Evolutionary conservation across 1,140 invertebrate genomes (phyloP).

Genomic region (Campoletis sonorensis): DNA sequence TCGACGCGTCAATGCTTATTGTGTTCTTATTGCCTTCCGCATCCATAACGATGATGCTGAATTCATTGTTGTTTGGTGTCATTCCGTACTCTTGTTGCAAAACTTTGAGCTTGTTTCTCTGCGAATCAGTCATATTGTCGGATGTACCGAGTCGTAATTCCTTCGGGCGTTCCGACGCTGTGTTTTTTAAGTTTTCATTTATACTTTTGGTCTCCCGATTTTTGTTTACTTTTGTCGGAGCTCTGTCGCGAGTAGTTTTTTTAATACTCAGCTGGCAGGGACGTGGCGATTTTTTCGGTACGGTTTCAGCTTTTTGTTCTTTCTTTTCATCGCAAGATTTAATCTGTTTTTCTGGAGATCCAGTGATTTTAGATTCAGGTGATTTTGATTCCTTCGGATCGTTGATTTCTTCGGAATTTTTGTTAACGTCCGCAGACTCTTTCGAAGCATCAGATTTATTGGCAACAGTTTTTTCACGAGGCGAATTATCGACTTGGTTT

Average conservation of each 20-base stretch:
- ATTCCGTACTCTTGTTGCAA: conserved; percentile 64
- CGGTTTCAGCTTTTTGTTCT: conserved; percentile 1
- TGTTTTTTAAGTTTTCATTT: conserved; percentile 39
- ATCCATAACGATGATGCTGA: conserved; percentile 48
- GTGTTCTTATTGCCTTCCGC: conserved; percentile 41
- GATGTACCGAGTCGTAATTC: conserved; percentile 56
- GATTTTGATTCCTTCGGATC: background rate
- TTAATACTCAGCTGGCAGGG: conserved; percentile 62
- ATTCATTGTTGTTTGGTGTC: conserved; percentile 67
- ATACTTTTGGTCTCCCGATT: background rate
- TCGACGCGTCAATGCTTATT: conserved; percentile 31
- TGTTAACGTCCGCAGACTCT: background rate
- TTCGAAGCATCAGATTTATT: background rate
- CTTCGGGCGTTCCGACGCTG: conserved; percentile 37
- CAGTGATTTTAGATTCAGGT: no score
- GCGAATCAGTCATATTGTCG: conserved; percentile 61
- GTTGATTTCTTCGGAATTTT: background rate
- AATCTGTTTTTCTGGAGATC: conserved; percentile 4
- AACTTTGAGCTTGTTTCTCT: conserved; percentile 61
- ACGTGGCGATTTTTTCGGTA: conserved; percentile 55
- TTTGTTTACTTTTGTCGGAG: conserved; percentile 12
- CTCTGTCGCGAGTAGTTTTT: conserved; percentile 2
- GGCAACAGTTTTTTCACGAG: background rate
- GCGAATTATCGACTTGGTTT: background rate
- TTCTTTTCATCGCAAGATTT: background rate